phyloP scores from a whole-genome alignment of 1,140 invertebrate species.

The Halictus rubicundus region DNA sequence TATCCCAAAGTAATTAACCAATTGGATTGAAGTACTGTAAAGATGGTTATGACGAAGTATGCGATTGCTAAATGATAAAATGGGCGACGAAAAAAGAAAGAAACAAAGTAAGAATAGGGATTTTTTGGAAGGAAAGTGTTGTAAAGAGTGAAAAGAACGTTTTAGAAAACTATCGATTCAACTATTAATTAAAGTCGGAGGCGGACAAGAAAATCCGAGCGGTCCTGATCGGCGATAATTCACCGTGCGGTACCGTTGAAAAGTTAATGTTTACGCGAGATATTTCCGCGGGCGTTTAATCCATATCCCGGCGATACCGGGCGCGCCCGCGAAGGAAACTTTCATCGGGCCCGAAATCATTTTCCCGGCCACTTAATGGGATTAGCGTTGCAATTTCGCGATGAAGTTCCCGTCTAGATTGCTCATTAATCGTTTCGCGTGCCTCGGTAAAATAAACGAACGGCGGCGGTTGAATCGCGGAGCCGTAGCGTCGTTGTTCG shows the following conservation, averaged over 20 bases:
- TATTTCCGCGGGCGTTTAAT: slow-evolving; percentile 8
- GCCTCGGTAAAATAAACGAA: slow-evolving; percentile 16
- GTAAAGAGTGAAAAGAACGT: too few relatives aligned
- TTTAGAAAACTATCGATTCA: too few relatives aligned
- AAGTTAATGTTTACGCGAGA: slow-evolving; percentile 20
- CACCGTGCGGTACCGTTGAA: not conserved
- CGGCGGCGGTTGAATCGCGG: not conserved
- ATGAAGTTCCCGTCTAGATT: slow-evolving; percentile 20
- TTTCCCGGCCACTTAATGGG: slow-evolving; percentile 27
- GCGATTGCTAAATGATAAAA: too few relatives aligned
- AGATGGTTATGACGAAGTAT: too few relatives aligned
- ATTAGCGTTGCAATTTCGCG: slow-evolving; percentile 34
- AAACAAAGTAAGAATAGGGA: too few relatives aligned
- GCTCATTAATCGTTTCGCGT: slow-evolving; percentile 27
- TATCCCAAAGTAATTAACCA: too few relatives aligned
- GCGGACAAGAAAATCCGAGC: slow-evolving; percentile 6
- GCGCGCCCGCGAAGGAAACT: slow-evolving; percentile 17
- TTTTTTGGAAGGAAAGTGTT: too few relatives aligned
- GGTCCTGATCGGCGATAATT: not conserved
- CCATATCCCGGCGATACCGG: slow-evolving; percentile 8
- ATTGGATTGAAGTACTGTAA: too few relatives aligned
- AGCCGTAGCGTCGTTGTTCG: not conserved
- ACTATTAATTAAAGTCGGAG: too few relatives aligned
- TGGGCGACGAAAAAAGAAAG: too few relatives aligned
- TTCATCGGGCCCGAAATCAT: slow-evolving; percentile 28